Conservation (phyloP, 2,888 invertebrate species). For the Tipula confusa region DNA sequence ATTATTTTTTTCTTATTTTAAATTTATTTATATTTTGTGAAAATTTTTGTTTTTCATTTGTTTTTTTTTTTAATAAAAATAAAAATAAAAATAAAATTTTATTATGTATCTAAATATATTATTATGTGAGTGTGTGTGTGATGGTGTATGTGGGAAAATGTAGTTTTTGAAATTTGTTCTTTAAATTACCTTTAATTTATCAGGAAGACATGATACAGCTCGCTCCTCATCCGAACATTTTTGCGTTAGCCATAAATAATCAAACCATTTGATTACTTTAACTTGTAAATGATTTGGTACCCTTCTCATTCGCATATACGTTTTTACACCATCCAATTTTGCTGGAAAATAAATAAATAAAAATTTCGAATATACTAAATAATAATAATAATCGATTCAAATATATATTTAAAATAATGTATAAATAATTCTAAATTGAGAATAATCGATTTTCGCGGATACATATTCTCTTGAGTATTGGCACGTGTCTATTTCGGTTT, state of each 20-base stretch:
- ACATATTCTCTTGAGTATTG: neutral
- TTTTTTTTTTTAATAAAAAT: neutral
- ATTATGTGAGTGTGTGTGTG: neutral
- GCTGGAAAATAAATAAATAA: conserved; percentile 61
- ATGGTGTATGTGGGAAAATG: too few species aligned
- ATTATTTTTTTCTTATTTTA: conserved; percentile 20
- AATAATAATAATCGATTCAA: neutral
- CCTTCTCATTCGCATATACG: conserved; percentile 95
- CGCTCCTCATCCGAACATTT: conserved; percentile 97
- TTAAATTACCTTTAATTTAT: conserved; percentile 75
- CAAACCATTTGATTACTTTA: conserved; percentile 99
- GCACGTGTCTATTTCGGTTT: neutral
- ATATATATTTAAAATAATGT: too few species aligned
- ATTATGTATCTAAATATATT: neutral
- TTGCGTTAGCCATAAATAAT: conserved; percentile 98
- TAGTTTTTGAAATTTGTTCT: neutral
- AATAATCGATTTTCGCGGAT: neutral
- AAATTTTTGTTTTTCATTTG: neutral
- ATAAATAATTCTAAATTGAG: neutral
- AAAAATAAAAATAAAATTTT: neutral
- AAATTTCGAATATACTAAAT: neutral
- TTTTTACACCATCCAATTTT: conserved; percentile 96
- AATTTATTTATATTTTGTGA: neutral
- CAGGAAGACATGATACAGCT: conserved; percentile 91
- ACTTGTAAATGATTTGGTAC: conserved; percentile 94